phyloP scores from a whole-genome alignment of 2,113 vertebrate species.

The Spea multiplicata region DNA sequence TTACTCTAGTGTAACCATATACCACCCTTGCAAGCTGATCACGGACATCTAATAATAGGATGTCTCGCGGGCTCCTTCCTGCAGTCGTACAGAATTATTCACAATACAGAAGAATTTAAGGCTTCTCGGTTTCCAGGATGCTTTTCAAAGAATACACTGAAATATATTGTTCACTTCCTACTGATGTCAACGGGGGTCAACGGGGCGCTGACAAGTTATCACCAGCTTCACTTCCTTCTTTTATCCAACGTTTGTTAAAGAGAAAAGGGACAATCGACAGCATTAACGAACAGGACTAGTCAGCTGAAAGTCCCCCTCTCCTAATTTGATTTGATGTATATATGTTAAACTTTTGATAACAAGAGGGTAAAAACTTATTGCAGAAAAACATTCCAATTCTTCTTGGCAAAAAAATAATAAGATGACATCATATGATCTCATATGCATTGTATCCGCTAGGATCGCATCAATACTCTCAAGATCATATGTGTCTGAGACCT shows the following conservation, averaged over 20 bases:
- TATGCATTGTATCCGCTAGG: neutral
- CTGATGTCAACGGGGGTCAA: neutral
- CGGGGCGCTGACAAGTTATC: neutral
- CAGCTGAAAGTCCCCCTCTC: too few relatives aligned
- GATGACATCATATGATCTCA: neutral
- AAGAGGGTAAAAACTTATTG: too few relatives aligned
- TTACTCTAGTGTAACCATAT: neutral
- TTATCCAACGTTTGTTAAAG: neutral
- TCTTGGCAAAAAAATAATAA: too few relatives aligned
- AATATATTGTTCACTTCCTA: neutral
- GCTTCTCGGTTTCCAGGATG: neutral
- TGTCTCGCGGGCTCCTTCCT: neutral
- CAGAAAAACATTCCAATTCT: too few relatives aligned
- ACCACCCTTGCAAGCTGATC: neutral
- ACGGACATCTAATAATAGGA: neutral
- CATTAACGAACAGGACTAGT: too few relatives aligned
- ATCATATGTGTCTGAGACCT: neutral
- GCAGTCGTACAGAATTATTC: neutral
- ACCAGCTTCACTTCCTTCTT: neutral
- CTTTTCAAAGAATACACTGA: neutral
- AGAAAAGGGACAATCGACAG: neutral
- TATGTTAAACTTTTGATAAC: too few relatives aligned
- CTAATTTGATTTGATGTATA: too few relatives aligned
- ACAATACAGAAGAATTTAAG: neutral
- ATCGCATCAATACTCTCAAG: conserved; percentile 10